Evolutionary conservation across 2,888 invertebrate species (phyloP).

Genomic region (Athripsodes cinereus): DNA sequence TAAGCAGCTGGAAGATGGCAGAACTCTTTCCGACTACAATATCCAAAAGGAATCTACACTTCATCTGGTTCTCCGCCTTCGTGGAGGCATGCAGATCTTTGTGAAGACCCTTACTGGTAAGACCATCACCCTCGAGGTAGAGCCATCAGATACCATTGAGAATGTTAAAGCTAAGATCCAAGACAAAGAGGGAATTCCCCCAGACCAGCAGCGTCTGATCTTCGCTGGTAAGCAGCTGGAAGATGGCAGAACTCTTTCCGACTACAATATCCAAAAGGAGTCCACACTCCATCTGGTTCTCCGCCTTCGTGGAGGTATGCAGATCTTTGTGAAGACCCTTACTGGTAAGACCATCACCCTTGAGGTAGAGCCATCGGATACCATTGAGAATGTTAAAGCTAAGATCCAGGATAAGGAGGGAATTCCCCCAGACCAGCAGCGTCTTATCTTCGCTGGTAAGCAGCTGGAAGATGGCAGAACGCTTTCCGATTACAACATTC

Average conservation of each 20-base stretch:
- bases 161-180: conserved; percentile 55
- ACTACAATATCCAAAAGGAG: conserved; percentile 61
- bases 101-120: conserved; percentile 41
- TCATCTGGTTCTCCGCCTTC: conserved; percentile 65
- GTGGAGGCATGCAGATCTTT: conserved; percentile 78
- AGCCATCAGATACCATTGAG: conserved; percentile 53
- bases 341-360: conserved; percentile 17
- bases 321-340: conserved; percentile 19
- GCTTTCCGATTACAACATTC: conserved; percentile 61
- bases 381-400: conserved; percentile 59
- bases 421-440: conserved; percentile 56
- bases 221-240: conserved; percentile 62
- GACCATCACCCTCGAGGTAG: conserved; percentile 41
- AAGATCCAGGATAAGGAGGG: conserved; percentile 54
- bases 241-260: conserved; percentile 59
- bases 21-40: conserved; percentile 61
- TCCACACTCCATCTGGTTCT: conserved; percentile 53
- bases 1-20: conserved; percentile 64
- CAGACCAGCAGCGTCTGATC: conserved; percentile 56
- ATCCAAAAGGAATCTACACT: conserved; percentile 61
- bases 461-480: conserved; percentile 66
- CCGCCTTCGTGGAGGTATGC: conserved; percentile 47
- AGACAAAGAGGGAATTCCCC: conserved; percentile 48
- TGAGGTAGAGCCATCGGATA: conserved; percentile 54
- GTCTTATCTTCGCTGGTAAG: conserved; percentile 62